A percentile compares a stretch with the other conserved stretches of the same genome.
These are phyloP conservation scores for Scaptomyza polygonia DNA, from an alignment of 2,888 invertebrate genomes.

Conservation along the genomic window DNA sequence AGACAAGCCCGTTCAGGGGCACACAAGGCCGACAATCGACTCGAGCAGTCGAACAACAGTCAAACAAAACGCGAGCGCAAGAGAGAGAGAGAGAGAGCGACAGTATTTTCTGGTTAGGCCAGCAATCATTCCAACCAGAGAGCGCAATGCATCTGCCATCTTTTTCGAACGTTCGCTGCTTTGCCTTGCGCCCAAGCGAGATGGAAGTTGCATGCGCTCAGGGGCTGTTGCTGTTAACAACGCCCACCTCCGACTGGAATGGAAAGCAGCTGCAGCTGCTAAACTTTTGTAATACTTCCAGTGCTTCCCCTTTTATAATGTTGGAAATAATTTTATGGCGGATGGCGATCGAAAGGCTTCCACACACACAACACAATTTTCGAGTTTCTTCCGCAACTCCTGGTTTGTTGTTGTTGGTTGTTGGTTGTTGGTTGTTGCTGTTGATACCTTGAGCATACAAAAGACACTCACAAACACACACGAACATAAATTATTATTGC, in stretches of 20 bases:
- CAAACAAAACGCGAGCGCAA: constrained; percentile 30
- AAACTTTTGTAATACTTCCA: constrained; percentile 28
- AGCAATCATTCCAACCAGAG: constrained; percentile 58
- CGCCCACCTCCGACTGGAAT: constrained; percentile 77
- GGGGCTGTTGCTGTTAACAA: constrained; percentile 52
- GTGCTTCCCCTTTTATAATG: constrained; percentile 47
- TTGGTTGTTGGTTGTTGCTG: constrained; percentile 3
- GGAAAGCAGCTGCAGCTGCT: constrained; percentile 38
- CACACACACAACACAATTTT: constrained; percentile 25
- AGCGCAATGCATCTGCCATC: constrained; percentile 40
- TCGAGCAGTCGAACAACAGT: constrained; percentile 9
- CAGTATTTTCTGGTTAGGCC: constrained; percentile 40
- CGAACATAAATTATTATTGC: neutral
- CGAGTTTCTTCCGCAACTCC: constrained; percentile 47
- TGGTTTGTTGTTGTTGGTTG: constrained; percentile 10
- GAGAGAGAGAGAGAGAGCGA: constrained; percentile 29
- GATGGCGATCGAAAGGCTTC: constrained; percentile 74
- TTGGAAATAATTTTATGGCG: constrained; percentile 76
- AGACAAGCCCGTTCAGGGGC: constrained; percentile 35
- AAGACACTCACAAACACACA: too few species aligned
- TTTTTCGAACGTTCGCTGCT: constrained; percentile 8
- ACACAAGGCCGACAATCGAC: constrained; percentile 38
- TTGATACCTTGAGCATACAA: neutral
- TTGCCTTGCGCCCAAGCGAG: constrained; percentile 32
- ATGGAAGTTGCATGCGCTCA: constrained; percentile 20